A percentile compares a stretch with the other conserved stretches of the same genome.
phyloP scores from a whole-genome alignment of 2,797 vertebrate species.

The Diceros bicornis region DNA sequence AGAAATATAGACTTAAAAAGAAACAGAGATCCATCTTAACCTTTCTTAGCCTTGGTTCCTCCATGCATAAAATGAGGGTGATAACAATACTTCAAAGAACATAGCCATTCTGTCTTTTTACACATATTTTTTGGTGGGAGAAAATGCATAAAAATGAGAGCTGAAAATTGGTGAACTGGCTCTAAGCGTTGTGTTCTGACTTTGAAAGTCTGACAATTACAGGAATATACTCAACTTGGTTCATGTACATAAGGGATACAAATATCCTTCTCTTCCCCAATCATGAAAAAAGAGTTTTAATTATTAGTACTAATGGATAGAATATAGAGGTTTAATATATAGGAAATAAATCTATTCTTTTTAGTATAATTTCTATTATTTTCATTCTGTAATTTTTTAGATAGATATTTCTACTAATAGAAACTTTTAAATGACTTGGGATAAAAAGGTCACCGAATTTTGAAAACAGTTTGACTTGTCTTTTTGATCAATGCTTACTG shows the following conservation, averaged over 20 bases:
- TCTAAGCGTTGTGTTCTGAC: neutral
- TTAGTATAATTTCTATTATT: neutral
- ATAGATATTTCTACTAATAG: neutral
- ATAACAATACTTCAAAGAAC: neutral
- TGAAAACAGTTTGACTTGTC: neutral
- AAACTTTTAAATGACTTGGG: neutral
- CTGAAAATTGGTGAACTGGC: neutral
- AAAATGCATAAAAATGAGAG: neutral
- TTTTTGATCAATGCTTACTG: constrained; percentile 22
- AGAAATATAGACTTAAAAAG: neutral
- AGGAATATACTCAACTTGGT: neutral
- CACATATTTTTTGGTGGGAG: neutral
- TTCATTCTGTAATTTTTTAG: neutral
- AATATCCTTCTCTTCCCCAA: neutral
- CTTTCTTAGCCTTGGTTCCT: neutral
- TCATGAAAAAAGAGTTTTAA: neutral
- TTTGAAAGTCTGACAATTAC: neutral
- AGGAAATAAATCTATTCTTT: neutral
- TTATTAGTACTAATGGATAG: neutral
- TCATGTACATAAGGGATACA: neutral
- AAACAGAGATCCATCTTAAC: neutral
- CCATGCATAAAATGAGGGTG: neutral
- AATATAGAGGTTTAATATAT: neutral
- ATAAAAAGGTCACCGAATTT: neutral
- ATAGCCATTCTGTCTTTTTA: neutral